phyloP scores from a whole-genome alignment of 2,888 invertebrate species.

The Gymnocheta viridis region DNA sequence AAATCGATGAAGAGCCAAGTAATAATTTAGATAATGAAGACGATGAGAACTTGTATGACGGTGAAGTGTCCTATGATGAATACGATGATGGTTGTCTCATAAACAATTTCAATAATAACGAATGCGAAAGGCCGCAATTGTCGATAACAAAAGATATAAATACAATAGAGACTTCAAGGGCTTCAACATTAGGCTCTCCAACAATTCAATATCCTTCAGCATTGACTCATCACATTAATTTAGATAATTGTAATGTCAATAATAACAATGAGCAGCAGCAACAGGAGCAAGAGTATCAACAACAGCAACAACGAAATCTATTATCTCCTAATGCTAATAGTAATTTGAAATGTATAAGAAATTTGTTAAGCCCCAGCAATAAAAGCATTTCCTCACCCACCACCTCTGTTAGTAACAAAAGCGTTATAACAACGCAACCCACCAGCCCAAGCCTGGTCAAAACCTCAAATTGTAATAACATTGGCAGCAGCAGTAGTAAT shows the following conservation, averaged over 20 bases:
- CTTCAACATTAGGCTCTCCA: conserved; percentile 43
- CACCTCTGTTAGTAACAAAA: not conserved
- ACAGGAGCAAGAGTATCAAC: conserved; percentile 71
- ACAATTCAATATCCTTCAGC: conserved; percentile 67
- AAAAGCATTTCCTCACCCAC: not conserved
- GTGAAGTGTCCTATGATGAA: conserved; percentile 74
- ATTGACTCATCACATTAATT: conserved; percentile 75
- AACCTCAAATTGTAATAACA: conserved; percentile 64
- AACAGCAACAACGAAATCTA: conserved; percentile 73
- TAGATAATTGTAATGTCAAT: conserved; percentile 79
- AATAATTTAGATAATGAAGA: conserved; percentile 58
- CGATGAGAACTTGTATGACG: conserved; percentile 71
- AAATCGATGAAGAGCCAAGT: conserved; percentile 65
- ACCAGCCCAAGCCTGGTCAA: conserved; percentile 4
- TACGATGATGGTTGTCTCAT: conserved; percentile 50
- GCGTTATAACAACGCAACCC: conserved; percentile 61
- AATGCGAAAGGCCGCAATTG: conserved; percentile 43
- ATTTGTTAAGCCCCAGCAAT: conserved; percentile 60
- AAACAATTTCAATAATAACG: conserved; percentile 56
- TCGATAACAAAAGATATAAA: conserved; percentile 46
- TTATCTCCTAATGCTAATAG: conserved; percentile 74
- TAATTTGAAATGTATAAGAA: conserved; percentile 71
- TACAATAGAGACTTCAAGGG: conserved; percentile 23
- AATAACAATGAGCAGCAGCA: conserved; percentile 67
- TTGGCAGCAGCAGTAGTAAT: conserved; percentile 18